A percentile compares a stretch with the other conserved stretches of the same genome.
Conservation (phyloP, 1,140 invertebrate genomes). For the Orius laevigatus region DNA sequence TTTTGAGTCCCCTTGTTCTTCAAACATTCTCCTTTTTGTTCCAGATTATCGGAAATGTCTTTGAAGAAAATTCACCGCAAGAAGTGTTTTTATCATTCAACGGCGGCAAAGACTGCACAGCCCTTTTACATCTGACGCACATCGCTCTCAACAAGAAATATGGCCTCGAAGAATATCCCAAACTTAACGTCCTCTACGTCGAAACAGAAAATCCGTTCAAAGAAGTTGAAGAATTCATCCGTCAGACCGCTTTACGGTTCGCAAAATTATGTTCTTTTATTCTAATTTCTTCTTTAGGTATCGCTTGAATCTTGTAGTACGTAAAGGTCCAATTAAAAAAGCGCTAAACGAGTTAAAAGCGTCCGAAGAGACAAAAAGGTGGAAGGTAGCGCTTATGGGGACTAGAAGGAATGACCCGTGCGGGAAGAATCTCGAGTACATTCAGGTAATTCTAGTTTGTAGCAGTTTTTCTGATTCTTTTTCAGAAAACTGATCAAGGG, state of each 20-base stretch:
- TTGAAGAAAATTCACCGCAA: constrained; percentile 38
- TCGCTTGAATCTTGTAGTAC: constrained; percentile 49
- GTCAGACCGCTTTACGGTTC: constrained; percentile 37
- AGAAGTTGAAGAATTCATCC: constrained; percentile 75
- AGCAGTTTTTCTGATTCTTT: constrained; percentile 13
- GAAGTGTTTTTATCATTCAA: constrained; percentile 85
- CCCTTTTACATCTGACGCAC: constrained; percentile 60
- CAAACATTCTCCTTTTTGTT: constrained; percentile 2
- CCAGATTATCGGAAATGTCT: constrained; percentile 25
- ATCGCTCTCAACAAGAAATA: constrained; percentile 41
- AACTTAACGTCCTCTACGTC: constrained; percentile 57
- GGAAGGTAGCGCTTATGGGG: constrained; percentile 79
- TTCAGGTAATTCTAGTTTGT: constrained; percentile 39
- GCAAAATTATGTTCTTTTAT: constrained; percentile 3
- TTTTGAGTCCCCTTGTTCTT: background rate
- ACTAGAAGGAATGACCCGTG: constrained; percentile 70
- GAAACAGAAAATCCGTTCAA: constrained; percentile 57
- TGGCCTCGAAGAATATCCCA: constrained; percentile 21
- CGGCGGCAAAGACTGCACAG: constrained; percentile 95
- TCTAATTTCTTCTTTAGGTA: constrained; percentile 35
- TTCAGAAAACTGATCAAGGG: constrained; percentile 59
- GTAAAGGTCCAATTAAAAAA: constrained; percentile 50
- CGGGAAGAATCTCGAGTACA: constrained; percentile 41
- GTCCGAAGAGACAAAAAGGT: constrained; percentile 35
- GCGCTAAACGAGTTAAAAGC: constrained; percentile 31